Evolutionary conservation across 2,113 vertebrate genomes (phyloP).

Genomic region (Orientallactaga bullata): DNA sequence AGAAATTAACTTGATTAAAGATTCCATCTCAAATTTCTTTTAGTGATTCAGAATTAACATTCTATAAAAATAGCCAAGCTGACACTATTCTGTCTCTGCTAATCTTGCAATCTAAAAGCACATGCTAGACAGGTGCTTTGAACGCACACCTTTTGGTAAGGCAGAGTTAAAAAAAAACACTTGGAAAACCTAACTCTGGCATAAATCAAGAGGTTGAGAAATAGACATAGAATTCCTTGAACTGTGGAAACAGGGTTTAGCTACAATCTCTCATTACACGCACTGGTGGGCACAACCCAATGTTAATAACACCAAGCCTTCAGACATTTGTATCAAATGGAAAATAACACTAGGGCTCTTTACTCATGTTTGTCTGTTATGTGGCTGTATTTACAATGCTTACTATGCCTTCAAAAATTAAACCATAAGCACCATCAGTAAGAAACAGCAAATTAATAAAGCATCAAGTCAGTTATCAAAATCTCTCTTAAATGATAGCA

Average conservation of each 20-base stretch:
- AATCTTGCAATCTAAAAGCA: slow-evolving; percentile 61
- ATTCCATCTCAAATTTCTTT: slow-evolving; percentile 69
- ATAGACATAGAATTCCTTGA: slow-evolving; percentile 58
- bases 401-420: slow-evolving; percentile 76
- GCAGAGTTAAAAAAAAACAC: slow-evolving; percentile 82
- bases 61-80: slow-evolving; percentile 52
- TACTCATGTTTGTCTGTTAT: slow-evolving; percentile 80
- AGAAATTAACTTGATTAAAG: slow-evolving; percentile 61
- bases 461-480: slow-evolving; percentile 71
- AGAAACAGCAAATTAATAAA: slow-evolving; percentile 86
- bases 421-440: slow-evolving; percentile 83
- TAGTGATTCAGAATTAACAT: slow-evolving; percentile 63
- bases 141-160: slow-evolving; percentile 70
- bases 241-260: slow-evolving; percentile 65
- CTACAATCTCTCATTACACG: slow-evolving; percentile 71
- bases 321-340: slow-evolving; percentile 65
- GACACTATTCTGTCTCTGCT: slow-evolving; percentile 66
- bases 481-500: slow-evolving; percentile 73
- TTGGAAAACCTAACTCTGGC: slow-evolving; percentile 74
- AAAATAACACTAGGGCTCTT: slow-evolving; percentile 83
- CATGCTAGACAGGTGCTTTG: slow-evolving; percentile 60
- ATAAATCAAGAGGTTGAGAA: slow-evolving; percentile 51
- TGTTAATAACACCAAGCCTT: slow-evolving; percentile 81
- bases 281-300: slow-evolving; percentile 75
- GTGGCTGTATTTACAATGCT: slow-evolving; percentile 84